Evolutionary conservation across 2,888 invertebrate genomes (phyloP).

Genomic region (Dromius quadrimaculatus): DNA sequence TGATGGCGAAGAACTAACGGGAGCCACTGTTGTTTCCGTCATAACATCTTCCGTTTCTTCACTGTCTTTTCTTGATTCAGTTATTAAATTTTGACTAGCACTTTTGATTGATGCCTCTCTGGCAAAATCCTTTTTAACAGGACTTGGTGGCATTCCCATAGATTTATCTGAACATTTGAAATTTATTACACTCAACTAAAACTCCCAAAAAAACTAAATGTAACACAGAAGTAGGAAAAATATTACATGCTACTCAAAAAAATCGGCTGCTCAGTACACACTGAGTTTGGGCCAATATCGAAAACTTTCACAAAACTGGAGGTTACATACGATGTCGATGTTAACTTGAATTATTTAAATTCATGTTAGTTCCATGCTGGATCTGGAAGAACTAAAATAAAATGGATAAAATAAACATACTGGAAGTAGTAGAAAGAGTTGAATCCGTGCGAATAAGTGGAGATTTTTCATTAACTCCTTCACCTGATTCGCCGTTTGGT

Average conservation of each 20-base stretch:
- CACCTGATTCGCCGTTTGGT: slow-evolving; percentile 34
- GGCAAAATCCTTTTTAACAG: slow-evolving; percentile 22
- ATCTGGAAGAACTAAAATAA: slow-evolving; percentile 7
- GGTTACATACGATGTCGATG: slow-evolving; percentile 11
- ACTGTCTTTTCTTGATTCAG: slow-evolving; percentile 51
- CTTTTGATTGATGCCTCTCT: slow-evolving; percentile 43
- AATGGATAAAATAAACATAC: slow-evolving; percentile 43
- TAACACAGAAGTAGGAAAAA: too few species aligned
- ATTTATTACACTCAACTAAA: slow-evolving; percentile 1
- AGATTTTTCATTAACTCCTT: slow-evolving; percentile 52
- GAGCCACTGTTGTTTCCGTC: slow-evolving; percentile 59
- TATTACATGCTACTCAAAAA: not conserved
- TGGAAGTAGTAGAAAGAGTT: slow-evolving; percentile 55
- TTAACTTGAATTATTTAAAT: not conserved
- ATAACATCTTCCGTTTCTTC: slow-evolving; percentile 61
- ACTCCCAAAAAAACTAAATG: too few species aligned
- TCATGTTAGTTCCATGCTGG: slow-evolving; percentile 8
- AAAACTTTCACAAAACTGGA: not conserved
- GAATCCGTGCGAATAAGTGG: slow-evolving; percentile 57
- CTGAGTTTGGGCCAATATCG: slow-evolving; percentile 11
- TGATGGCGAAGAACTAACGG: slow-evolving; percentile 60
- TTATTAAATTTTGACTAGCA: slow-evolving; percentile 29
- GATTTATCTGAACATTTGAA: slow-evolving; percentile 27
- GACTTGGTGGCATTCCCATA: slow-evolving; percentile 22
- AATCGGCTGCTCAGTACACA: slow-evolving; percentile 8